Evolutionary conservation across 2,113 vertebrate genomes (phyloP).

Genomic region (Salvelinus sp.): DNA sequence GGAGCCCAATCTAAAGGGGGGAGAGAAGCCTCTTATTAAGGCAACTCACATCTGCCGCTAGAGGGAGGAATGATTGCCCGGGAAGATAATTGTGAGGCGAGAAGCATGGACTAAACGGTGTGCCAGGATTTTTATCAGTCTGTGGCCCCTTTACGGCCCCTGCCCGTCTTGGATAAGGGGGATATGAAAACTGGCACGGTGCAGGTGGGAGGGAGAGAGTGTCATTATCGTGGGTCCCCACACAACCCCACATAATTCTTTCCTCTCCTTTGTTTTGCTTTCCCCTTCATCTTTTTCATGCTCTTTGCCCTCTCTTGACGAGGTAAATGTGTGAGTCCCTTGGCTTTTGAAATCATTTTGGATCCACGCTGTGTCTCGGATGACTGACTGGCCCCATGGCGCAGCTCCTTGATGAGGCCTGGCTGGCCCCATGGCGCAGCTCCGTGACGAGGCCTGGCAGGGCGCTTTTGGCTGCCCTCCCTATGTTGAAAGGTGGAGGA

Average conservation of each 20-base stretch:
- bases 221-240: constrained; percentile 51
- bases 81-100: constrained; percentile 66
- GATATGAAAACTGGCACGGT: constrained; percentile 60
- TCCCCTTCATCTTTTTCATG: constrained; percentile 57
- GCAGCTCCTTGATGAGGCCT: constrained; percentile 21
- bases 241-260: constrained; percentile 42
- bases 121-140: constrained; percentile 60
- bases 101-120: constrained; percentile 51
- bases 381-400: constrained; percentile 42
- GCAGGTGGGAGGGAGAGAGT: constrained; percentile 54
- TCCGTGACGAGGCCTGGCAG: constrained; percentile 20
- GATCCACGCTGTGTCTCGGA: constrained; percentile 43
- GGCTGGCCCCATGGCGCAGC: constrained; percentile 39
- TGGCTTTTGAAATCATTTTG: constrained; percentile 63
- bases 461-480: constrained; percentile 18
- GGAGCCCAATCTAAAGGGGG: not conserved
- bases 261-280: constrained; percentile 43
- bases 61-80: constrained; percentile 55
- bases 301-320: constrained; percentile 56
- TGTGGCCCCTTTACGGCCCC: constrained; percentile 33
- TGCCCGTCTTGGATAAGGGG: constrained; percentile 45
- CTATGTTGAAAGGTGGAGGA: constrained; percentile 9
- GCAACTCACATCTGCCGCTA: constrained; percentile 48
- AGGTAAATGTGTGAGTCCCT: constrained; percentile 60
- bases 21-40: constrained; percentile 39